Evolutionary conservation across 2,888 invertebrate genomes (phyloP).

Genomic region (Drosophila fulvimacula): DNA sequence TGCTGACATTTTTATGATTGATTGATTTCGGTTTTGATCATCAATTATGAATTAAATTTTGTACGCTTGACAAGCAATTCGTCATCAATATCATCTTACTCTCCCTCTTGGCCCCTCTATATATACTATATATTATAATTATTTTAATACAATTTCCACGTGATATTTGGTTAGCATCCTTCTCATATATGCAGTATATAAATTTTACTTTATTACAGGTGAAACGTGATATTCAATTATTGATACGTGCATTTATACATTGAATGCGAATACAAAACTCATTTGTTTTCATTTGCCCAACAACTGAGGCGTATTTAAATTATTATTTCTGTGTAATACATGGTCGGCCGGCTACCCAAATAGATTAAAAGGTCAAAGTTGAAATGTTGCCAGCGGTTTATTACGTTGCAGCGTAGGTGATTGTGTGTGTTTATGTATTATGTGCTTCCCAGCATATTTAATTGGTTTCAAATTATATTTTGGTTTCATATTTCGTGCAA

Average conservation of each 20-base stretch:
- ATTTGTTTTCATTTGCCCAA: slow-evolving; percentile 61
- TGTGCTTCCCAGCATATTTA: background rate
- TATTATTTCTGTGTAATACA: slow-evolving; percentile 26
- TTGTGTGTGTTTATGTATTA: background rate
- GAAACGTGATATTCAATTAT: slow-evolving; percentile 61
- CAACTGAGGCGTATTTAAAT: slow-evolving; percentile 24
- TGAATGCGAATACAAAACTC: slow-evolving; percentile 36
- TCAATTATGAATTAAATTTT: slow-evolving; percentile 78
- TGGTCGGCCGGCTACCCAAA: slow-evolving; percentile 21
- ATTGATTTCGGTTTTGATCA: slow-evolving; percentile 72
- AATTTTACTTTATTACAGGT: slow-evolving; percentile 32
- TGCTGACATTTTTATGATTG: slow-evolving; percentile 78
- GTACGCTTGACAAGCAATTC: slow-evolving; percentile 69
- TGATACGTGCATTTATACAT: slow-evolving; percentile 35
- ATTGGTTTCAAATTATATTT: background rate
- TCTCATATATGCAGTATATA: slow-evolving; percentile 1
- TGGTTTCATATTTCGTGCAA: background rate
- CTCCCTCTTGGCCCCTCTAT: background rate
- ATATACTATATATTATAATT: slow-evolving; percentile 60
- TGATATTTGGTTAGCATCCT: slow-evolving; percentile 40
- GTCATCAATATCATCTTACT: background rate
- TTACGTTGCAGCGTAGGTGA: background rate
- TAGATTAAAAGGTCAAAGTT: slow-evolving; percentile 41
- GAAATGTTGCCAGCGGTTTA: slow-evolving; percentile 15
- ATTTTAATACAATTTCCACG: slow-evolving; percentile 73